Evolutionary conservation across 2,113 vertebrate species (phyloP).

Genomic region (Anoura caudifer): DNA sequence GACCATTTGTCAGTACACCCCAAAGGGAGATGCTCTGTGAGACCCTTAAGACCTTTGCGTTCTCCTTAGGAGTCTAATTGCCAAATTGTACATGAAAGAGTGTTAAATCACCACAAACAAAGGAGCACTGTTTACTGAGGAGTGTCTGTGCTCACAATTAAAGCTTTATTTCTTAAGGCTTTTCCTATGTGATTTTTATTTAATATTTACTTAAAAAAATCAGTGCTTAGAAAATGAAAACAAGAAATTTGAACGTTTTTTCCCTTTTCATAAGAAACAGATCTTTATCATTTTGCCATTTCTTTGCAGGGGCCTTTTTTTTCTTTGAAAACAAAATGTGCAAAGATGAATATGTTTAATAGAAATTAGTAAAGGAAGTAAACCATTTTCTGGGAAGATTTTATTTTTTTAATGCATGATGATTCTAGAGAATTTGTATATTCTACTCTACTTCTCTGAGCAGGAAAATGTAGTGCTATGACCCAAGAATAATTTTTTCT

Average conservation of each 20-base stretch:
- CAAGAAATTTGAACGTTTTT: conserved; percentile 47
- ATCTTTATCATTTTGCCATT: conserved; percentile 65
- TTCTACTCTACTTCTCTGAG: neutral
- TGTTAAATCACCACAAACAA: conserved; percentile 51
- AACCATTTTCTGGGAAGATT: conserved; percentile 46
- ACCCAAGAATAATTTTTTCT: conserved; percentile 41
- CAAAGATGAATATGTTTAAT: conserved; percentile 52
- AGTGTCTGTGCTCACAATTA: conserved; percentile 45
- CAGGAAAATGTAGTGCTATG: neutral
- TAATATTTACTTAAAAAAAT: conserved; percentile 39
- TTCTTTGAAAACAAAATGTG: conserved; percentile 55
- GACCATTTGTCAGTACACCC: conserved; percentile 35
- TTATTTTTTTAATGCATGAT: conserved; percentile 4
- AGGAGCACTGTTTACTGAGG: conserved; percentile 43
- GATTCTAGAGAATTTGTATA: conserved; percentile 28
- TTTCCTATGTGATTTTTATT: conserved; percentile 16
- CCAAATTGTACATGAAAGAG: conserved; percentile 32
- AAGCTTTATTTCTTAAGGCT: conserved; percentile 48
- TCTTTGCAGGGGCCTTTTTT: conserved; percentile 31
- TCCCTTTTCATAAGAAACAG: conserved; percentile 51
- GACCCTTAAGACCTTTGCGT: neutral
- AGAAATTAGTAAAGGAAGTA: conserved; percentile 18
- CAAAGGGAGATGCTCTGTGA: conserved; percentile 51
- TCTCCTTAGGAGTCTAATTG: conserved; percentile 57
- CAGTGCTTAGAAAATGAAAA: conserved; percentile 29